These are phyloP conservation scores for Pseudolaguvia tuberculata DNA, from an alignment of 2,113 vertebrate species.

Conservation along the genomic window DNA sequence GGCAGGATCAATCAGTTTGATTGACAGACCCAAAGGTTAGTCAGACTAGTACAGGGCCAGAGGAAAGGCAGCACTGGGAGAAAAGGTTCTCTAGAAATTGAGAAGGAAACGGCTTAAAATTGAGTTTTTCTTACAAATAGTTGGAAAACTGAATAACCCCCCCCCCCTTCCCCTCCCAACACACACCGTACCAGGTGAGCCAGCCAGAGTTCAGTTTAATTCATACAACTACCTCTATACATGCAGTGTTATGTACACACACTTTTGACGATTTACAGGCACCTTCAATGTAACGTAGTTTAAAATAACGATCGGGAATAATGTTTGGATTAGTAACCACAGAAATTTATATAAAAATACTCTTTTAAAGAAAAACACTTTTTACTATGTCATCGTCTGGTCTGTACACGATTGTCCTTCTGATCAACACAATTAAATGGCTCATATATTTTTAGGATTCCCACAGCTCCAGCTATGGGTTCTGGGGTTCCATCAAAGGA, in stretches of 20 bases:
- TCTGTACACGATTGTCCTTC: conserved; percentile 35
- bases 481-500: conserved; percentile 41
- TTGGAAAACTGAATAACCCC: conserved; percentile 7
- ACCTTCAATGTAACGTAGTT: conserved; percentile 38
- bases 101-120: background rate
- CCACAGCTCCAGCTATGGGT: conserved; percentile 29
- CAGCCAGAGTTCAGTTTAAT: conserved; percentile 22
- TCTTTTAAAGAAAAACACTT: conserved; percentile 47
- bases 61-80: background rate
- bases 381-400: conserved; percentile 26
- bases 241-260: background rate
- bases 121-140: conserved; percentile 6
- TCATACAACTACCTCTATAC: background rate
- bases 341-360: conserved; percentile 35
- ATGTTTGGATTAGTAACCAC: conserved; percentile 51
- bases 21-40: conserved; percentile 21
- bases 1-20: conserved; percentile 35
- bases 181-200: background rate
- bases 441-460: conserved; percentile 52
- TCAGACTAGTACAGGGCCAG: background rate
- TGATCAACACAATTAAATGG: conserved; percentile 47
- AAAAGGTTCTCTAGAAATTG: background rate
- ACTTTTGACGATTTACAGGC: conserved; percentile 31
- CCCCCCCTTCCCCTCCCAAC: background rate
- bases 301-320: conserved; percentile 54